These are phyloP conservation scores for Bungarus multicinctus DNA, from an alignment of 2,113 vertebrate species.

Conservation along the genomic window DNA sequence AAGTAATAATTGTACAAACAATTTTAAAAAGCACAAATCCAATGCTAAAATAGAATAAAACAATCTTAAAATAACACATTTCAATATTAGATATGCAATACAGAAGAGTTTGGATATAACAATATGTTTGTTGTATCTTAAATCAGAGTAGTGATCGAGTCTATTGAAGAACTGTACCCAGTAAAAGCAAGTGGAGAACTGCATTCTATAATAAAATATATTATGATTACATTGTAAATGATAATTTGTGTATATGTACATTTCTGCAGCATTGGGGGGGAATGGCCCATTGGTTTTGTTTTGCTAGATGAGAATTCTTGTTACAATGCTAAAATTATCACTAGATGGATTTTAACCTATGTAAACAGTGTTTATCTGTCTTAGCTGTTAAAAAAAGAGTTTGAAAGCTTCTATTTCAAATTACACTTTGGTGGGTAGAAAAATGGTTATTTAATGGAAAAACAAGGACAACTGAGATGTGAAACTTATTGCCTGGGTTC, in stretches of 20 bases:
- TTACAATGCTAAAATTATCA: neutral
- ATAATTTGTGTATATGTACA: constrained; percentile 26
- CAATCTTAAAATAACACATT: neutral
- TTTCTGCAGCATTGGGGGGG: constrained; percentile 23
- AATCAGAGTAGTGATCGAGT: neutral
- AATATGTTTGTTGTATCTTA: neutral
- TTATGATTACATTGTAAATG: constrained; percentile 12
- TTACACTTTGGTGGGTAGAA: neutral
- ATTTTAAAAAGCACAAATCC: neutral
- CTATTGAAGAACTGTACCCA: neutral
- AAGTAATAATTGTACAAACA: neutral
- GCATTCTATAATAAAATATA: constrained; percentile 31
- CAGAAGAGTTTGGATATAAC: neutral
- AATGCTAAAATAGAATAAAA: neutral
- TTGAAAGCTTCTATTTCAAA: neutral
- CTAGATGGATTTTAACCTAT: neutral
- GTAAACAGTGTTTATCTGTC: neutral
- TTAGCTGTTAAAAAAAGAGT: neutral
- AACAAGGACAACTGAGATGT: neutral
- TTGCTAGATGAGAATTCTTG: neutral
- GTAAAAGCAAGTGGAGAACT: neutral
- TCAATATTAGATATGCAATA: neutral
- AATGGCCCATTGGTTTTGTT: neutral
- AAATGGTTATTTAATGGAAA: neutral
- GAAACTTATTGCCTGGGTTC: neutral